Evolutionary conservation across 2,888 invertebrate species (phyloP).

Genomic region (Unio delphinus): DNA sequence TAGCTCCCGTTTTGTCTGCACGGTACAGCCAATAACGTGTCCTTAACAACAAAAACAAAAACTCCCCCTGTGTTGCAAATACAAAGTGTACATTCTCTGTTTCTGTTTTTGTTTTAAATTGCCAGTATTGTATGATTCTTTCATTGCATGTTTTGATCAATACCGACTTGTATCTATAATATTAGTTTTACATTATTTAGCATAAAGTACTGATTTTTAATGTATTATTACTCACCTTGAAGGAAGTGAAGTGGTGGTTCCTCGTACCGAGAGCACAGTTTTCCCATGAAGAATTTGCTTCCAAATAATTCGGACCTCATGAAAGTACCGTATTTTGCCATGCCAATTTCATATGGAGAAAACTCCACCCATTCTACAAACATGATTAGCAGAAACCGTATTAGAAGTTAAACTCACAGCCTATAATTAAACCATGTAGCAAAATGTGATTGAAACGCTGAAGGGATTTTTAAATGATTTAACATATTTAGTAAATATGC

Average conservation of each 20-base stretch:
- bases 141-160: too few species aligned
- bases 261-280: slow-evolving; percentile 63
- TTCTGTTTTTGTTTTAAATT: too few species aligned
- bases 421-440: background rate
- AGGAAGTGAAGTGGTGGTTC: slow-evolving; percentile 73
- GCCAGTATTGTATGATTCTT: too few species aligned
- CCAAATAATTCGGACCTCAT: slow-evolving; percentile 71
- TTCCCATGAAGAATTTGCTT: slow-evolving; percentile 71
- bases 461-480: background rate
- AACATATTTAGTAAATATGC: background rate
- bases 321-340: slow-evolving; percentile 73
- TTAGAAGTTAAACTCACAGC: background rate
- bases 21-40: too few species aligned
- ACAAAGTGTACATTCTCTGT: too few species aligned
- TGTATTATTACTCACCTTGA: slow-evolving; percentile 58
- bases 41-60: too few species aligned
- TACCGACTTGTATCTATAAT: too few species aligned
- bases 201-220: too few species aligned
- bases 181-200: too few species aligned
- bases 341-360: slow-evolving; percentile 73
- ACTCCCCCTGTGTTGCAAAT: too few species aligned
- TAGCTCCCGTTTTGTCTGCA: too few species aligned
- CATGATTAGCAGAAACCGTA: background rate
- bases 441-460: background rate
- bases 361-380: slow-evolving; percentile 73